Conservation (phyloP, 2,888 invertebrate genomes). For the Cordilura impudica region DNA sequence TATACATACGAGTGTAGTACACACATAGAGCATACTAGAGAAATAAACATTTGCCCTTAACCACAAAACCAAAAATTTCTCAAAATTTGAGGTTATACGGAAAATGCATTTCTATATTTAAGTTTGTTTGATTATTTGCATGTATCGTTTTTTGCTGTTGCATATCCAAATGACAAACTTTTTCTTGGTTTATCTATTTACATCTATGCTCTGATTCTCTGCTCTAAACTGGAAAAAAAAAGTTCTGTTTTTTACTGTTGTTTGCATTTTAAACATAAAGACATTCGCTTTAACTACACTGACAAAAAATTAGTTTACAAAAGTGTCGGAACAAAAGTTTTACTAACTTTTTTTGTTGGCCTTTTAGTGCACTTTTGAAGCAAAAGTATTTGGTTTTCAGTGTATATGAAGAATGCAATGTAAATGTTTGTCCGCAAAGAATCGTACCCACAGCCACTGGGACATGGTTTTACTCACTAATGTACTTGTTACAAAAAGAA, state of each 20-base stretch:
- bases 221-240: not conserved
- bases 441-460: slow-evolving; percentile 36
- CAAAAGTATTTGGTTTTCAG: not conserved
- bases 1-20: not conserved
- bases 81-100: slow-evolving; percentile 1
- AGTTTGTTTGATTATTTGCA: slow-evolving; percentile 32
- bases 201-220: slow-evolving; percentile 53
- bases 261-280: slow-evolving; percentile 46
- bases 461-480: slow-evolving; percentile 48
- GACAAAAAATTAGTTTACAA: not conserved
- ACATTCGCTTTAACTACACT: slow-evolving; percentile 36
- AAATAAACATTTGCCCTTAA: slow-evolving; percentile 10
- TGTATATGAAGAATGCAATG: slow-evolving; percentile 9
- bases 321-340: not conserved
- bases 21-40: not conserved
- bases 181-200: slow-evolving; percentile 56
- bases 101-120: not conserved
- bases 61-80: slow-evolving; percentile 12
- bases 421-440: not conserved
- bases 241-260: slow-evolving; percentile 19
- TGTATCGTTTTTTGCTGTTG: slow-evolving; percentile 55
- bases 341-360: not conserved
- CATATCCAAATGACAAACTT: slow-evolving; percentile 54
- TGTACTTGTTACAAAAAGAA: slow-evolving; percentile 40
- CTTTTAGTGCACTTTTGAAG: not conserved